Evolutionary conservation across 2,888 invertebrate species (phyloP).

Genomic region (Andrena camellia): DNA sequence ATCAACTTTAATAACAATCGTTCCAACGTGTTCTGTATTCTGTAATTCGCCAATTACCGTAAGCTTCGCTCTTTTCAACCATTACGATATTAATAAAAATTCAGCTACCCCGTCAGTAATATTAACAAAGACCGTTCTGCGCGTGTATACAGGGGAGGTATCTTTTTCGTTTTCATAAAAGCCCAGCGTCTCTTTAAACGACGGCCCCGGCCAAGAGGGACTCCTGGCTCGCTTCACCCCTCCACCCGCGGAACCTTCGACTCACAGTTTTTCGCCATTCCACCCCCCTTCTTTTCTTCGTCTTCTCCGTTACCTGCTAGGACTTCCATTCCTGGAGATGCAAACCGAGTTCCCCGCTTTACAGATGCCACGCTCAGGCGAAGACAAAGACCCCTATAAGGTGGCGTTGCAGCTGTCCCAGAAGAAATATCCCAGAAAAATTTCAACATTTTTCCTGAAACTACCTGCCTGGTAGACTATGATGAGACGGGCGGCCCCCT

Average conservation of each 20-base stretch:
- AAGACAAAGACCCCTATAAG: conserved; percentile 55
- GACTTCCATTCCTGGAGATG: conserved; percentile 42
- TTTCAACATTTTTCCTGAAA: conserved; percentile 50
- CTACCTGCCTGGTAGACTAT: conserved; percentile 49
- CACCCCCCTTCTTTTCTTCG: conserved; percentile 28
- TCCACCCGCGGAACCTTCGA: background rate
- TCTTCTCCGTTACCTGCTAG: conserved; percentile 29
- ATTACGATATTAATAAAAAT: no score
- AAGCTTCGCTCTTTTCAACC: no score
- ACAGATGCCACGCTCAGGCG: conserved; percentile 52
- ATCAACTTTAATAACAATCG: no score
- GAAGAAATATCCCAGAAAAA: conserved; percentile 48
- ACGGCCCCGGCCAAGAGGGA: conserved; percentile 30
- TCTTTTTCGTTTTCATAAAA: conserved; percentile 21
- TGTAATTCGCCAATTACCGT: no score
- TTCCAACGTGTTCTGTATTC: no score
- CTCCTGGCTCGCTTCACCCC: conserved; percentile 29
- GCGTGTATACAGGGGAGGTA: background rate
- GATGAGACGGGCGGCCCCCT: conserved; percentile 35
- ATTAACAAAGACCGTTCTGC: no score
- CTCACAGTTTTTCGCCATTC: conserved; percentile 7
- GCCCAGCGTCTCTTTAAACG: conserved; percentile 52
- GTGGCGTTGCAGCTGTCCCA: conserved; percentile 29
- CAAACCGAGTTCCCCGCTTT: conserved; percentile 38
- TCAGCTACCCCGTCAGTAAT: no score